These are phyloP conservation scores for Cheilosia impressa DNA, from an alignment of 2,888 invertebrate species.

Conservation along the genomic window DNA sequence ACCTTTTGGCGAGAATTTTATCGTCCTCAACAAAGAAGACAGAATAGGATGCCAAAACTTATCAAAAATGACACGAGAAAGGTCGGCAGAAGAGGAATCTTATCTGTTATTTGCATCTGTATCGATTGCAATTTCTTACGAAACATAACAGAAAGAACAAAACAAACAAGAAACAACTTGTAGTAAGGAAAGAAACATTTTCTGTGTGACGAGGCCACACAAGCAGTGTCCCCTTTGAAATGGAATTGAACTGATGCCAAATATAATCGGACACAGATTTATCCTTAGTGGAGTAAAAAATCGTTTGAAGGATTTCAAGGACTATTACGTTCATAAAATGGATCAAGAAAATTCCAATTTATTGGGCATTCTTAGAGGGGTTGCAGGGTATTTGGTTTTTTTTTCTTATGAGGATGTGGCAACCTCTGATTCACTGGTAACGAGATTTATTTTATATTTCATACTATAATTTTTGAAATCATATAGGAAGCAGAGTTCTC, in stretches of 20 bases:
- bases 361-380: neutral
- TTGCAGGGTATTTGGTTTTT: neutral
- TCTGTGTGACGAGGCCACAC: neutral
- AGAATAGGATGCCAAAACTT: slow-evolving; percentile 22
- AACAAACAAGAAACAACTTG: neutral
- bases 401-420: too few species aligned
- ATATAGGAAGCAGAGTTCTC: too few species aligned
- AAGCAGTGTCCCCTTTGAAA: slow-evolving; percentile 17
- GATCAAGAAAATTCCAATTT: neutral
- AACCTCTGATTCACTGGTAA: too few species aligned
- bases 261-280: neutral
- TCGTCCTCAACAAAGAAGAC: slow-evolving; percentile 12
- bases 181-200: neutral
- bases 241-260: slow-evolving; percentile 18
- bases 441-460: too few species aligned
- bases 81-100: slow-evolving; percentile 21
- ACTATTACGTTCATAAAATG: slow-evolving; percentile 2
- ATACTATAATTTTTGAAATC: too few species aligned
- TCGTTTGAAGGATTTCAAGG: slow-evolving; percentile 1
- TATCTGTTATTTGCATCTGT: slow-evolving; percentile 28
- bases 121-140: slow-evolving; percentile 22
- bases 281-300: slow-evolving; percentile 7
- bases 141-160: too few species aligned
- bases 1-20: slow-evolving; percentile 25
- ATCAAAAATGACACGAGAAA: slow-evolving; percentile 18